phyloP scores from a whole-genome alignment of 2,113 vertebrate genomes.

The Anolis sagrei region DNA sequence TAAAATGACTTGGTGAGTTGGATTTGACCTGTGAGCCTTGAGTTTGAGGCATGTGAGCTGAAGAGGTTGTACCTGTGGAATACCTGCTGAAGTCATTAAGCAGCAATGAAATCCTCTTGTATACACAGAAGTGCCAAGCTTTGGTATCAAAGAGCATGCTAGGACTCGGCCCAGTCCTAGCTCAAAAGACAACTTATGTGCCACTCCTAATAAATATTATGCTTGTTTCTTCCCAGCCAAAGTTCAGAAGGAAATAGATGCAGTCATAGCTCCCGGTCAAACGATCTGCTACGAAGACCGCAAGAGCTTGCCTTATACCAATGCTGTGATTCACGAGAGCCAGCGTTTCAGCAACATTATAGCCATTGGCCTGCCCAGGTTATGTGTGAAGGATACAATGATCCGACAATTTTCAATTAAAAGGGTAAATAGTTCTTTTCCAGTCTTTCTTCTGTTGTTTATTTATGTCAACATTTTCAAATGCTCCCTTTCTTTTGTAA shows the following conservation, averaged over 20 bases:
- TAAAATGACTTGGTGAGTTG: too few relatives aligned
- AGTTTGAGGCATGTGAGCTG: too few relatives aligned
- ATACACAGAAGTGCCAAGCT: too few relatives aligned
- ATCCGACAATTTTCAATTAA: slow-evolving; percentile 40
- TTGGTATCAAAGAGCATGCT: too few relatives aligned
- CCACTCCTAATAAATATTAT: not conserved
- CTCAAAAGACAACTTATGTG: not conserved
- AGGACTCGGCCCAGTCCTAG: too few relatives aligned
- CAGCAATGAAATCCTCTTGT: too few relatives aligned
- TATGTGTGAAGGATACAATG: slow-evolving; percentile 50
- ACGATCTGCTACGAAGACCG: slow-evolving; percentile 50
- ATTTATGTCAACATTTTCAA: too few relatives aligned
- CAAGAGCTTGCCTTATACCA: slow-evolving; percentile 12
- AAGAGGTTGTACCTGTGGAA: too few relatives aligned
- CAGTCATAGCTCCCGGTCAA: slow-evolving; percentile 32
- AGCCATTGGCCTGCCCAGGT: not conserved
- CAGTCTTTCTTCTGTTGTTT: not conserved
- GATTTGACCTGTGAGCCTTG: too few relatives aligned
- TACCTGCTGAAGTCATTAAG: too few relatives aligned
- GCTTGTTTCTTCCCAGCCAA: slow-evolving; percentile 52
- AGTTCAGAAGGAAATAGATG: slow-evolving; percentile 70
- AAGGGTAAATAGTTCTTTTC: slow-evolving; percentile 51
- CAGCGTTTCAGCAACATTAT: slow-evolving; percentile 67
- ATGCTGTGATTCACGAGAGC: slow-evolving; percentile 59
- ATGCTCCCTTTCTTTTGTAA: too few relatives aligned